phyloP scores from a whole-genome alignment of 2,113 vertebrate species.

The Hippocampus comes region DNA sequence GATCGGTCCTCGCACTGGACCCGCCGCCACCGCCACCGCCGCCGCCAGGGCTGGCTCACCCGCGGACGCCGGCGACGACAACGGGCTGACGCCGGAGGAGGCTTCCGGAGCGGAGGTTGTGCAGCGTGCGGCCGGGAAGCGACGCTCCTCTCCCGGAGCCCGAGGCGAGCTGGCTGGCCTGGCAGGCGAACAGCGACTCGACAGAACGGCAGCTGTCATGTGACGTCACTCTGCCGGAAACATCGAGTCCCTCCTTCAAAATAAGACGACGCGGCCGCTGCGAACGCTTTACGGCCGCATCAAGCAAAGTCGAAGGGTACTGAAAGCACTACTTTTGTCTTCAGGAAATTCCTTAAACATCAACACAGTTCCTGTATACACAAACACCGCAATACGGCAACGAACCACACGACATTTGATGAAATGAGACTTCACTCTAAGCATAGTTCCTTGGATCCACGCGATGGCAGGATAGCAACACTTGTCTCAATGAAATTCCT shows the following conservation, averaged over 20 bases:
- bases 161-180: too few relatives aligned
- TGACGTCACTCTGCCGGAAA: conserved; percentile 7
- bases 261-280: neutral
- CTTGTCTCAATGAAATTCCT: too few relatives aligned
- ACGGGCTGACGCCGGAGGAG: conserved; percentile 23
- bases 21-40: conserved; percentile 23
- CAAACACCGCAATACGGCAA: too few relatives aligned
- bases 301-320: too few relatives aligned
- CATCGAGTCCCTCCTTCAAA: neutral
- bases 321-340: too few relatives aligned
- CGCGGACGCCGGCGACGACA: conserved; percentile 16
- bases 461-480: too few relatives aligned
- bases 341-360: too few relatives aligned
- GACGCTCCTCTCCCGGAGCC: neutral
- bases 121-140: neutral
- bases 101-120: neutral
- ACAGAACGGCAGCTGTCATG: neutral
- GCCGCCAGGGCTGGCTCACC: conserved; percentile 4
- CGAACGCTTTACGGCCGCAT: neutral
- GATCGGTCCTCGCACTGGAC: conserved; percentile 51
- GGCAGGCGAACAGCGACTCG: neutral
- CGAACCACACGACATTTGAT: too few relatives aligned
- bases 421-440: too few relatives aligned
- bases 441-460: too few relatives aligned
- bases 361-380: too few relatives aligned